Base-by-base conservation (phyloP, 2,797 vertebrate species). In the Crypturellus tataupa region DNA sequence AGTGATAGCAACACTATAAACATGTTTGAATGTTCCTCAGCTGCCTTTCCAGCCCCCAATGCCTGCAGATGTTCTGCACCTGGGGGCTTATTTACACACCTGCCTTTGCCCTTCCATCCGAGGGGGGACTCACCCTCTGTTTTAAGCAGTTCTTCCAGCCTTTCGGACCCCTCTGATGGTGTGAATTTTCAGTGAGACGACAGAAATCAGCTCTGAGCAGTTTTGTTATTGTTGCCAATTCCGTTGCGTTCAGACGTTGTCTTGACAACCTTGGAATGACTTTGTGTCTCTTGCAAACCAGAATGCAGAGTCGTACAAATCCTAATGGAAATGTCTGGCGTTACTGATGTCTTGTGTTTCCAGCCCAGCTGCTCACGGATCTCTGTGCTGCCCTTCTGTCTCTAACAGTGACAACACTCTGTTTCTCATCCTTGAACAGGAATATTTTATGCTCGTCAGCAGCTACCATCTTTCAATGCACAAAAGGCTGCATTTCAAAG, bases 191-290 rank as follows among this genome's bases (percentile, higher is more conserved):
- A 78, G 55, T 81, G 47, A 70, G 44, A 81, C 2, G 59, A 68
- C 24, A 80, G 69, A 86, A 83, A 82, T 87, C 35, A 40, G 44
- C 67, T 87, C 64, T 69, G 59, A 69, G n/a, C 42, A 83, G 37
- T 87, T 70, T 81, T 68, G 25, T 29, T 94, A 71, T 59, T 73
- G 71, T 87, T 91, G 77, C 31, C 51, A 80, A 24, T 75, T 68
- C 44, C 81, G 9, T 17, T 88, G 91, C 35, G 19, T 49, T 92
- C 68, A 82, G 46, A 55, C 0, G 3, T 75, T 6, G 8, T 72
- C 87, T 62, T 94, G 83, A 84, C 80, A 95, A 84, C 83, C 17
- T 18, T 76, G 64, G 67, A 95, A 88, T 44, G 70, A 20, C 68
- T 90, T 91, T 86, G 53, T 47, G 56, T 60, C 56, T 84, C 62